Base-by-base conservation (phyloP, 2,888 invertebrate species). In the Noctua janthina region DNA sequence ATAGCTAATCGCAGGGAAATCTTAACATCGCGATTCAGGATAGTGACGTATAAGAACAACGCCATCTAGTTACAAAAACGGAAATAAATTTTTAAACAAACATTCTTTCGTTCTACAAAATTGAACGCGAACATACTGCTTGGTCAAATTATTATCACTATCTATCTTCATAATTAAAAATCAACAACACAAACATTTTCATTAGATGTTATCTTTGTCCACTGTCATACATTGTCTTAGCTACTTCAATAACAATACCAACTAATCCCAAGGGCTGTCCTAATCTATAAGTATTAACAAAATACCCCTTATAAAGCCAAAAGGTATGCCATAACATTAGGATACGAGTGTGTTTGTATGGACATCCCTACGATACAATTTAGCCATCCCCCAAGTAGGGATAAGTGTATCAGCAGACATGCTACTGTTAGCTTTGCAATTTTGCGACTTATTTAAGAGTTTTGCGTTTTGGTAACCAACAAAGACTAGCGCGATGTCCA, bases 211-310 rank as follows among this genome's bases (percentile, higher is more conserved):
- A 54, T 17, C 59, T 10, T 17, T 39, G 62, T 59, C 67, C 49
- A 43, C 39, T 64, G 17, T 23, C 64, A 29, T 67, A 59, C 11
- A 84, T 68, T 73, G 39, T 72, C 39, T 69, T 56, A 43, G 39
- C 13, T 64, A 69, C 49, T 39, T 13, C 35, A 62, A 49, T 56
- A 85, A 72, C 67, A 76, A 54, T 64, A 56, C 0, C 13, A 67
- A 29, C 17, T 70, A 29, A 66, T 78, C 74, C 77, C 81, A 43
- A 67, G 59, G 73, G 81, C 73, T 71, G 51, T n/a, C 70, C 75
- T 88, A 87, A 83, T 86, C 79, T 82, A 73, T 82, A 81, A 80
- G 79, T 78, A 85, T 79, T 88, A 83, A 76, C 83, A 69, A 68
- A 82, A 76, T 76, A 20, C 56, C 67, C 62, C 64, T 43, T 79